Percentiles rank a stretch among this genome's conserved stretches.
phyloP scores from a whole-genome alignment of 2,888 invertebrate genomes.

The Plebejus argus region DNA sequence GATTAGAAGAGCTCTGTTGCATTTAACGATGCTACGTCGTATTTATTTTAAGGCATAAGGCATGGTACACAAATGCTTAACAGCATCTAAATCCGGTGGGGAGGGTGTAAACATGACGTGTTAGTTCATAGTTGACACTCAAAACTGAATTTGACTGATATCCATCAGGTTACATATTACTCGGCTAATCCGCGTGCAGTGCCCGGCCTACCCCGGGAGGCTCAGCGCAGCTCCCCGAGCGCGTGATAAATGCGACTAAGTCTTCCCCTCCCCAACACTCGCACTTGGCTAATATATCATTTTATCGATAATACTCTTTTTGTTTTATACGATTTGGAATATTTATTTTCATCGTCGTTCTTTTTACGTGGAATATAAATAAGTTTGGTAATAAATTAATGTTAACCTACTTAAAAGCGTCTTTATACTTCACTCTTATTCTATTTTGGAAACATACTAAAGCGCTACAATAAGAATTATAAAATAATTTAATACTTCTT shows the following conservation, averaged over 20 bases:
- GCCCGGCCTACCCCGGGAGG: conserved; percentile 39
- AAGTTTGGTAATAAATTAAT: neutral
- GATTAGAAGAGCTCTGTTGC: too few relatives aligned
- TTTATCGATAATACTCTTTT: conserved; percentile 36
- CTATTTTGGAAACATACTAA: too few relatives aligned
- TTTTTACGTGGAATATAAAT: neutral
- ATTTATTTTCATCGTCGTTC: conserved; percentile 13
- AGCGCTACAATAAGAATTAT: too few relatives aligned
- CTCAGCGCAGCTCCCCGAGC: conserved; percentile 37
- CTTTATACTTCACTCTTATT: too few relatives aligned
- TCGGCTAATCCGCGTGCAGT: conserved; percentile 3
- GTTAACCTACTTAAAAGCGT: neutral
- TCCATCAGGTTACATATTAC: neutral
- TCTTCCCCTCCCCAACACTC: conserved; percentile 42
- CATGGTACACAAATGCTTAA: too few relatives aligned
- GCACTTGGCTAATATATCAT: conserved; percentile 38
- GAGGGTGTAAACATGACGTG: too few relatives aligned
- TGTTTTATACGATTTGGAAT: conserved; percentile 32
- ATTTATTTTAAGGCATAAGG: too few relatives aligned
- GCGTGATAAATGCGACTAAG: conserved; percentile 50
- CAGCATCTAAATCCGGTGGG: too few relatives aligned
- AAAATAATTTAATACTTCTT: too few relatives aligned
- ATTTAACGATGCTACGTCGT: too few relatives aligned
- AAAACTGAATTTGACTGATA: neutral
- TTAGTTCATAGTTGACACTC: too few relatives aligned